Evolutionary conservation across 2,113 vertebrate genomes (phyloP), one percentile per base, ranked within the genome.

Genomic region (Neopipo cinnamomea): DNA sequence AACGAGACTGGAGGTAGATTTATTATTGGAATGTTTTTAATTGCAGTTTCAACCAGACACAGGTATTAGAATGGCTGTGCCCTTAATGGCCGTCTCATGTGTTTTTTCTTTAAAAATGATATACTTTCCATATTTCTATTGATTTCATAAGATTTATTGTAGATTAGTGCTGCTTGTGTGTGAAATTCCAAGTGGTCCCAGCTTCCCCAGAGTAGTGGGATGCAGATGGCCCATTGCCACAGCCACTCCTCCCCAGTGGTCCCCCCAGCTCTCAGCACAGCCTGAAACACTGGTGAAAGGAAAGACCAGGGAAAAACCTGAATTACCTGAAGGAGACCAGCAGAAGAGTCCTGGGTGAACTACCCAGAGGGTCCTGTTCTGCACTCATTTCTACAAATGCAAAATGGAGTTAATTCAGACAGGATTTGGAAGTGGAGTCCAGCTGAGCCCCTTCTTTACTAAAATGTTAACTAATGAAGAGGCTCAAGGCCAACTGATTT

Each of bases 21-120:
- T 98, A 98, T 98, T 96, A 94, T 87, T 84, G 70, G 97, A 97
- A 93, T 98, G 98, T 98, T 98, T 98, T 98, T 98, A 98, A 98
- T 98, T 98, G 98, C 95, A 93, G 96, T 95, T 97, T 90, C 93
- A 96, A 97, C 94, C 96, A 97, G 98, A 97, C 96, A 94, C 96
- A 97, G 97, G 98, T 98, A 97, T 97, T 97, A 97, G 97, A 96
- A 97, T 31, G 62, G 93, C 91, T 96, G 14, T 97, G 97, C 89
- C 97, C 97, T 97, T 98, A 98, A 98, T 98, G 97, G 98, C 92
- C 79, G 39, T 96, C 96, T 97, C 72, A 8, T 77, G 74, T 98
- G 96, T 92, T 91, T 77, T 94, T 94, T 95, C 97, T 97, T 96
- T 98, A 96, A 98, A 98, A 98, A 98, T 98, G 13, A 98, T 98